phyloP scores from a whole-genome alignment of 2,113 vertebrate species.

The Ceuthmochares aereus region DNA sequence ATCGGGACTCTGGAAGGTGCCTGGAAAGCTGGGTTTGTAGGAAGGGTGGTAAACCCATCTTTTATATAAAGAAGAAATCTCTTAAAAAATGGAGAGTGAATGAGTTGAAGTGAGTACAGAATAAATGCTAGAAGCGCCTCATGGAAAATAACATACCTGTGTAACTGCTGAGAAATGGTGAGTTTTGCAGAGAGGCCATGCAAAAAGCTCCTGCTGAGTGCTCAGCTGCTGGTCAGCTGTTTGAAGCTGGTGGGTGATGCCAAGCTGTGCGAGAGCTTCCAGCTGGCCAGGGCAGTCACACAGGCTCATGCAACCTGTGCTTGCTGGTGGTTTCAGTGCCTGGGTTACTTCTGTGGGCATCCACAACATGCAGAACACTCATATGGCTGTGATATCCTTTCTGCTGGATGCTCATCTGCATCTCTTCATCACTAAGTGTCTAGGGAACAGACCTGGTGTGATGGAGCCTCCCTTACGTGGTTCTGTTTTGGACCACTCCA shows the following conservation, averaged over 20 bases:
- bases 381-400: neutral
- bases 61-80: neutral
- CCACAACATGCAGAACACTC: neutral
- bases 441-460: neutral
- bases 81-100: neutral
- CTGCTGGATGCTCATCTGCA: neutral
- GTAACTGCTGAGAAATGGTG: neutral
- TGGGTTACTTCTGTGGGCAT: neutral
- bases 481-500: neutral
- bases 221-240: neutral
- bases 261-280: neutral
- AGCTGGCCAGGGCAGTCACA: neutral
- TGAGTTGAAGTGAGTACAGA: neutral
- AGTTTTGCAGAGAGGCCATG: neutral
- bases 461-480: neutral
- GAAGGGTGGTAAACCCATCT: neutral
- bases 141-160: neutral
- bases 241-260: rapidly evolving
- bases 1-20: neutral
- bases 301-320: neutral
- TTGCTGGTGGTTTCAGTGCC: rapidly evolving
- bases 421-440: neutral
- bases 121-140: neutral
- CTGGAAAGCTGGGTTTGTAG: neutral
- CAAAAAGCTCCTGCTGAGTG: neutral